These are phyloP conservation scores for Hafferia zeledoni DNA, from an alignment of 2,797 vertebrate genomes.

Conservation along the genomic window DNA sequence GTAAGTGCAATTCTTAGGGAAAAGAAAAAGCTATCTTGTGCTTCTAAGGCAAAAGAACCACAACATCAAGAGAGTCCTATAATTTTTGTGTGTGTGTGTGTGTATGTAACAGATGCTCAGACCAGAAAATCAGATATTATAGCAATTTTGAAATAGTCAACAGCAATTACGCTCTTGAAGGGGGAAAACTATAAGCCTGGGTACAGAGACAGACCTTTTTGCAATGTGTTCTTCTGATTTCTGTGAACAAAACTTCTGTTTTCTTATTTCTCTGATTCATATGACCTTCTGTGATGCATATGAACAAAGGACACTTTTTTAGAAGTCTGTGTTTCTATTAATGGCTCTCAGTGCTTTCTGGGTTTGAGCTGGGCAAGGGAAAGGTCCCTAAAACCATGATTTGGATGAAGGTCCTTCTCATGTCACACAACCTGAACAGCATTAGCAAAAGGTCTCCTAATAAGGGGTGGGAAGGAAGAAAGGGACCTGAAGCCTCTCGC, in stretches of 20 bases:
- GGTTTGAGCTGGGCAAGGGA: neutral
- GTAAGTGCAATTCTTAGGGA: neutral
- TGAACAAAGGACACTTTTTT: neutral
- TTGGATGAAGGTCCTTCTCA: neutral
- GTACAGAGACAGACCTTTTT: neutral
- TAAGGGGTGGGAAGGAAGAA: neutral
- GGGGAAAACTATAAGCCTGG: neutral
- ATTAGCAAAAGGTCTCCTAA: neutral
- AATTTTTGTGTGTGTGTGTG: neutral
- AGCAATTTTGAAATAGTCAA: neutral
- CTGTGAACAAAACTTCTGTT: neutral
- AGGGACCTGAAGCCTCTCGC: rapidly evolving
- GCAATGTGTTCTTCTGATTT: neutral
- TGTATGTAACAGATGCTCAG: neutral
- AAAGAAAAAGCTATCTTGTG: neutral
- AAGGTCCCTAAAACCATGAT: neutral
- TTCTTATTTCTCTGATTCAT: neutral
- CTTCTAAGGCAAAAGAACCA: neutral
- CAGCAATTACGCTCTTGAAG: neutral
- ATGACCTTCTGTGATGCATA: neutral
- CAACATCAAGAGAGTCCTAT: neutral
- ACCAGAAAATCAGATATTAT: neutral
- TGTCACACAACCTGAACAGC: neutral
- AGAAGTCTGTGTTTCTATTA: neutral
- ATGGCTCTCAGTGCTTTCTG: neutral